These are phyloP conservation scores for Leptinotarsa defecta DNA, from an alignment of 1,140 invertebrate species.

Conservation along the genomic window DNA sequence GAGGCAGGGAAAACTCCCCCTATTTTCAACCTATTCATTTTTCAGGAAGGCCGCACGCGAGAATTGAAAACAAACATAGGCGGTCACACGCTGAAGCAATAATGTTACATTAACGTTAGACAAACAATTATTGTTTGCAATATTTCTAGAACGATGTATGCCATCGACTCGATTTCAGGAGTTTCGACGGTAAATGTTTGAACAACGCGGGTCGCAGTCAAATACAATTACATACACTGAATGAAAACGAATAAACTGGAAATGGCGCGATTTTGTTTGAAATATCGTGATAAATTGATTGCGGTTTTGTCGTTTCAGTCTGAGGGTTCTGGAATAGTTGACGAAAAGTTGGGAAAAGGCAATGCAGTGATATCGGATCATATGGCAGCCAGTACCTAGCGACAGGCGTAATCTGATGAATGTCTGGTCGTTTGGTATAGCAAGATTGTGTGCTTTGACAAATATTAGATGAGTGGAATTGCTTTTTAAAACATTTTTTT, in stretches of 20 bases:
- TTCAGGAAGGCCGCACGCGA: not conserved
- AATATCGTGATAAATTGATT: not conserved
- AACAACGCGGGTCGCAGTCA: not conserved
- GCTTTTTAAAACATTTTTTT: too few relatives aligned
- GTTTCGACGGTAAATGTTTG: not conserved
- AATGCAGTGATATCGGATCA: too few relatives aligned
- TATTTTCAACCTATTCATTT: too few relatives aligned
- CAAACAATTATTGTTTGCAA: slow-evolving; percentile 34
- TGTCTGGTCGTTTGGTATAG: too few relatives aligned
- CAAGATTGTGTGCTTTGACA: too few relatives aligned
- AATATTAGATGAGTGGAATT: too few relatives aligned
- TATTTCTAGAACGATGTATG: slow-evolving; percentile 21
- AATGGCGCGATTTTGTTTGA: not conserved
- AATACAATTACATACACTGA: not conserved
- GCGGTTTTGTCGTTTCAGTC: not conserved
- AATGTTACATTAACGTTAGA: slow-evolving; percentile 25
- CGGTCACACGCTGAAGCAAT: slow-evolving; percentile 10
- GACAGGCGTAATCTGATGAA: too few relatives aligned
- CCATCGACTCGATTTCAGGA: slow-evolving; percentile 9
- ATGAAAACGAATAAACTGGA: not conserved
- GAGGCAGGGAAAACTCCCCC: too few relatives aligned
- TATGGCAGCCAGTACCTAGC: too few relatives aligned
- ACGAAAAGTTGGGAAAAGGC: too few relatives aligned
- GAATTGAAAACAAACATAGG: slow-evolving; percentile 26
- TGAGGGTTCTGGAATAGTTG: too few relatives aligned